phyloP scores from a whole-genome alignment of 2,113 vertebrate genomes.

The Leucopternis melanops region DNA sequence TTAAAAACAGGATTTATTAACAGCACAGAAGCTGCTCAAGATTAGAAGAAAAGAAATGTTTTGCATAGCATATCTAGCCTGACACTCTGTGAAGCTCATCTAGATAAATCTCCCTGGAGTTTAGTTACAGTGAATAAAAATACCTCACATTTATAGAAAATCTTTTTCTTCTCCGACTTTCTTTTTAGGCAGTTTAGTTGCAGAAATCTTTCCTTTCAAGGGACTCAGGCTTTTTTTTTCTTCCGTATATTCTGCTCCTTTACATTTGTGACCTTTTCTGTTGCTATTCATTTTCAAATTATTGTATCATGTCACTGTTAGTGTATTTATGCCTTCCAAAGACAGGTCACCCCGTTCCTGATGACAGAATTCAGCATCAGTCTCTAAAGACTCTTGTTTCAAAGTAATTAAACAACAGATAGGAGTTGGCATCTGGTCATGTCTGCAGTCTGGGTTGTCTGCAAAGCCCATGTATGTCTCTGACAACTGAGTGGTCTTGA shows the following conservation, averaged over 20 bases:
- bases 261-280: not conserved
- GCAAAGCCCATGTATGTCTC: not conserved
- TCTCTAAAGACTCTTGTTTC: not conserved
- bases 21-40: not conserved
- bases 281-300: not conserved
- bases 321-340: not conserved
- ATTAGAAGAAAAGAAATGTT: not conserved
- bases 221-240: not conserved
- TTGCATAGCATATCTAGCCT: not conserved
- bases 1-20: conserved; percentile 47
- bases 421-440: not conserved
- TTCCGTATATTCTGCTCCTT: not conserved
- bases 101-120: not conserved
- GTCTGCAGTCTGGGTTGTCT: not conserved
- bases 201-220: not conserved
- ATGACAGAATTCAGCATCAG: not conserved
- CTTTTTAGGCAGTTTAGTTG: not conserved
- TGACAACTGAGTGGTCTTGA: not conserved
- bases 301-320: not conserved
- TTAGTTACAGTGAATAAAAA: conserved; percentile 28
- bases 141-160: not conserved
- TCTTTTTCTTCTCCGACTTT: not conserved
- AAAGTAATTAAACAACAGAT: not conserved
- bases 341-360: not conserved
- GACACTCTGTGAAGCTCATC: not conserved